Conservation (phyloP, 2,888 invertebrate genomes). For the Thera obeliscata region DNA sequence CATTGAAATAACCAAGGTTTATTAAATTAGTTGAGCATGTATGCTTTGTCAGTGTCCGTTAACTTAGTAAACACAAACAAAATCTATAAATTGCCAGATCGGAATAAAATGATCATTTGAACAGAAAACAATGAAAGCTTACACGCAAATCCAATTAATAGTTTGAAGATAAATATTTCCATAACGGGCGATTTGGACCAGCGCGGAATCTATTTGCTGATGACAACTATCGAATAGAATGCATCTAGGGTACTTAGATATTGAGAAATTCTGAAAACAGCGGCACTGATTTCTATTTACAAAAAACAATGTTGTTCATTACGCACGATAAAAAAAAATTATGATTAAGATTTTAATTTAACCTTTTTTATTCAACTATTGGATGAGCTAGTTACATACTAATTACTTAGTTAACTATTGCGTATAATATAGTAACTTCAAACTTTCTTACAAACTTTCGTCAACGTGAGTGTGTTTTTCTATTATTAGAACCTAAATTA, state of each 20-base stretch:
- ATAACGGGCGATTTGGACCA: slow-evolving; percentile 38
- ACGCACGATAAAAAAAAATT: too few relatives aligned
- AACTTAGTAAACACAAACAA: slow-evolving; percentile 9
- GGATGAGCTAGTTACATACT: too few relatives aligned
- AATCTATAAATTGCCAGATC: slow-evolving; percentile 7
- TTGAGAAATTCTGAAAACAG: not conserved
- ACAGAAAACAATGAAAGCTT: slow-evolving; percentile 30
- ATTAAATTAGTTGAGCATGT: slow-evolving; percentile 4
- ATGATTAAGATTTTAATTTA: too few relatives aligned
- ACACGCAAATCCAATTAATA: slow-evolving; percentile 45
- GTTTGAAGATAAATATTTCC: slow-evolving; percentile 40
- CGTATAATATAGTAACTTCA: too few relatives aligned
- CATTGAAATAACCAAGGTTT: slow-evolving; percentile 4
- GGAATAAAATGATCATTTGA: slow-evolving; percentile 9
- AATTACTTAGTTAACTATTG: too few relatives aligned
- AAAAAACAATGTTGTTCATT: not conserved
- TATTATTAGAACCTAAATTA: too few relatives aligned
- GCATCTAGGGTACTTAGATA: not conserved
- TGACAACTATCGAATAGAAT: slow-evolving; percentile 18
- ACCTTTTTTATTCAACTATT: too few relatives aligned
- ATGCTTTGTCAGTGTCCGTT: slow-evolving; percentile 16
- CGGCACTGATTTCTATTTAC: not conserved
- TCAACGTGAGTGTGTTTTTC: too few relatives aligned
- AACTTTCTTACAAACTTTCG: too few relatives aligned
- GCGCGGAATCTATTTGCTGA: slow-evolving; percentile 34